phyloP scores from a whole-genome alignment of 2,888 invertebrate species.

The Norana najaformis region DNA sequence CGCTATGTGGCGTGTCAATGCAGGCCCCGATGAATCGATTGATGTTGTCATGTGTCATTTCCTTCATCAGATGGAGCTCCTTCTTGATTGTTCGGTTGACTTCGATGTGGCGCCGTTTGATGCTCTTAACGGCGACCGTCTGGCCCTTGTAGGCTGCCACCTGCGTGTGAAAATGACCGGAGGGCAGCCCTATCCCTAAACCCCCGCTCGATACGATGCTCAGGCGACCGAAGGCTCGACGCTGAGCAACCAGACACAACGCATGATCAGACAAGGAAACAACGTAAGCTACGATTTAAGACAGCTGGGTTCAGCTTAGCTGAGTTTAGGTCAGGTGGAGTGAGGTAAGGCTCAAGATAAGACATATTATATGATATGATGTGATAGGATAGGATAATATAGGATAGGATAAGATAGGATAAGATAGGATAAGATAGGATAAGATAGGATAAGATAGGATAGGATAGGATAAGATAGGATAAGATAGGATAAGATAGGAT shows the following conservation, averaged over 20 bases:
- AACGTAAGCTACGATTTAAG: no score
- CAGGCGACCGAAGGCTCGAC: slow-evolving; percentile 25
- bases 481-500: no score
- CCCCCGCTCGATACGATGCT: slow-evolving; percentile 29
- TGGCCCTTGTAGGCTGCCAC: slow-evolving; percentile 86
- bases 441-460: no score
- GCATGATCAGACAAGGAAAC: no score
- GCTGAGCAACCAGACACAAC: slow-evolving; percentile 14
- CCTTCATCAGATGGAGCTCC: slow-evolving; percentile 68
- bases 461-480: no score
- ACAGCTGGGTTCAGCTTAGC: no score
- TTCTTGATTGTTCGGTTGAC: slow-evolving; percentile 87
- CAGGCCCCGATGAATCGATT: slow-evolving; percentile 96
- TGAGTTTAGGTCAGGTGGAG: no score
- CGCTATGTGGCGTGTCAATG: slow-evolving; percentile 80
- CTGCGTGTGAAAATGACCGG: slow-evolving; percentile 81
- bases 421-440: no score
- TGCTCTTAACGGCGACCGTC: slow-evolving; percentile 82
- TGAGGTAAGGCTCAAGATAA: no score
- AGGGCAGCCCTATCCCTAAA: neutral
- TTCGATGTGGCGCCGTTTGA: slow-evolving; percentile 82
- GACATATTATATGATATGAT: no score
- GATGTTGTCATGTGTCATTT: slow-evolving; percentile 80
- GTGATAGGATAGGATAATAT: no score
- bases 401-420: no score